phyloP scores from a whole-genome alignment of 2,113 vertebrate species.

The Naja naja region DNA sequence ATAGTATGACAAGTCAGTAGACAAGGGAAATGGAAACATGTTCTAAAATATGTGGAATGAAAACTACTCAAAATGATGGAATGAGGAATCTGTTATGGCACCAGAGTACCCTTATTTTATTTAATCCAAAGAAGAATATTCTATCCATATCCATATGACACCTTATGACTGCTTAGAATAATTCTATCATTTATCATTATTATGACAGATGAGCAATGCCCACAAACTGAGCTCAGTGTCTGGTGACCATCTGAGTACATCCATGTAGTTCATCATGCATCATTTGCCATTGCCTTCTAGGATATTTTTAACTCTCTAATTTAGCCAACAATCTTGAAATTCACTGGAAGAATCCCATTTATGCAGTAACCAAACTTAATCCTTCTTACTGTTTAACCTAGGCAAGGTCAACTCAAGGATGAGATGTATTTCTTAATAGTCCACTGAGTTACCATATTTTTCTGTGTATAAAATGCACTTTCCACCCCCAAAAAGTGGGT shows the following conservation, averaged over 20 bases:
- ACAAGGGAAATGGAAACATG: background rate
- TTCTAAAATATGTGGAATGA: background rate
- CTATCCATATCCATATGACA: background rate
- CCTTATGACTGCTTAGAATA: background rate
- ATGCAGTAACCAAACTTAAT: background rate
- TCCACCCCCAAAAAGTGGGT: too few species aligned
- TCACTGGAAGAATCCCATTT: background rate
- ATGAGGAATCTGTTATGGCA: background rate
- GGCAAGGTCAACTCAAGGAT: background rate
- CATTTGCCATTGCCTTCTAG: background rate
- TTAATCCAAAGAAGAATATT: background rate
- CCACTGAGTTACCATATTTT: too few species aligned
- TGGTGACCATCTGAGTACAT: background rate
- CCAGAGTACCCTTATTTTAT: background rate
- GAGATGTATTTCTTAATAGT: background rate
- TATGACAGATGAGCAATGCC: background rate
- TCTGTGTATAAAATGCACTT: too few species aligned
- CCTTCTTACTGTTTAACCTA: background rate
- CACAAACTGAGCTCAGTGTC: background rate
- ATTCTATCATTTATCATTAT: background rate
- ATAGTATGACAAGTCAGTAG: background rate
- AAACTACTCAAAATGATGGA: background rate
- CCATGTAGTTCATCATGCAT: background rate
- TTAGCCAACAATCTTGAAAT: background rate
- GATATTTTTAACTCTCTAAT: background rate